Percentiles rank a stretch among this genome's conserved stretches.
These are phyloP conservation scores for Propithecus coquereli DNA, from an alignment of 2,113 vertebrate species.

Conservation along the genomic window DNA sequence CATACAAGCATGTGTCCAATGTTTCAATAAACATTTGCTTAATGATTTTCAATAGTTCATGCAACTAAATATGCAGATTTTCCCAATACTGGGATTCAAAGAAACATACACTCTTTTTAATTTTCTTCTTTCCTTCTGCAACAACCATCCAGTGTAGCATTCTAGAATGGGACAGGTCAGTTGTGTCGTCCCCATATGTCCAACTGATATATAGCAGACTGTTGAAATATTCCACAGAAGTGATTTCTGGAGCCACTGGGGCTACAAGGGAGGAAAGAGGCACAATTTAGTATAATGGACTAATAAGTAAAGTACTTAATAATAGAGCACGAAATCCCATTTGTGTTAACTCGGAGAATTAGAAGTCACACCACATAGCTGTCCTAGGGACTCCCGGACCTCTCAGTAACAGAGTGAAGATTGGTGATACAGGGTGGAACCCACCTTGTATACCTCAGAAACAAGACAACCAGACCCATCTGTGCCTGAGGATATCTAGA, in stretches of 20 bases:
- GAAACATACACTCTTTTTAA: conserved; percentile 87
- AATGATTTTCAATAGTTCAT: neutral
- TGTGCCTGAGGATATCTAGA: neutral
- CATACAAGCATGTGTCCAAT: neutral
- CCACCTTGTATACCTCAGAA: neutral
- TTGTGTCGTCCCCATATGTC: conserved; percentile 91
- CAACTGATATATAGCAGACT: conserved; percentile 90
- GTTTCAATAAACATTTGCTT: neutral
- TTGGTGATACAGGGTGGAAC: neutral
- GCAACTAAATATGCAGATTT: neutral
- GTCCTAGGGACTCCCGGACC: rapidly evolving
- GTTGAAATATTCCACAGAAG: conserved; percentile 90
- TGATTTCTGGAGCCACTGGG: conserved; percentile 94
- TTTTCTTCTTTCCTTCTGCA: conserved; percentile 92
- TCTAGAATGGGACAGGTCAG: conserved; percentile 93
- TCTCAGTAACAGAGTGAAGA: neutral
- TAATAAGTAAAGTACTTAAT: neutral
- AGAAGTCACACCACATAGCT: neutral
- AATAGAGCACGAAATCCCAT: neutral
- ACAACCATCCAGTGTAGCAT: conserved; percentile 96
- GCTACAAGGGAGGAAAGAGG: conserved; percentile 81
- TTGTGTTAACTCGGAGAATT: neutral
- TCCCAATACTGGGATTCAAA: neutral
- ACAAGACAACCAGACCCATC: neutral
- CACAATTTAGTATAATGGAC: neutral